Evolutionary conservation across 1,140 invertebrate species (phyloP), one percentile per base, ranked within the genome.

Genomic region (Cataglyphis hispanica): DNA sequence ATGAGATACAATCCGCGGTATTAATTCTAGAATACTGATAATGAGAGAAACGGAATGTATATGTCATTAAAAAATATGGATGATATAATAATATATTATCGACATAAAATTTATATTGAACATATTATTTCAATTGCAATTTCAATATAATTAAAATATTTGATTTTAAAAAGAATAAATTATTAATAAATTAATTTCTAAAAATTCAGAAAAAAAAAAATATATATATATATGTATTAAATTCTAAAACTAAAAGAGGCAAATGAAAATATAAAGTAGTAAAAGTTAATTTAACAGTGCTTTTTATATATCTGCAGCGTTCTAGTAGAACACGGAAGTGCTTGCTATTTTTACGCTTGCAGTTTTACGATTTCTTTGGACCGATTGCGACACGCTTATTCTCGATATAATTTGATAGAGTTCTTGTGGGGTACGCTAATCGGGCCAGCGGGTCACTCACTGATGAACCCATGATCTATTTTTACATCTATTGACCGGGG

Each of bases 371-470:
- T 4, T 53, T 78, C 61, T 34, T 69, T 10, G 19, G 46, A 27
- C 5, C 3, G 43, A 78, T 78, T n/a, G 16, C 63, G 31, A 50
- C 61, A 53, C 6, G 4, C 3, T 46, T 43, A 16, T 3, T 10
- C 31, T 69, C 46, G 16, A 56, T 50, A 50, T 80, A 80, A 80
- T 58, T 80, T 40, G 64, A 80, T 69, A 80, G 34, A 31, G 34
- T 40, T 40, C 31, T 40, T 27, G 11, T 2, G 11, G 19, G 2
- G 4, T 19, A 19, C 31, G 31, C 40, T 43, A 19, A 37, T 61
- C 37, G 25, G 43, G 10, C 5, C 13, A 66, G 8, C 43, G 6
- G 31, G 8, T 67, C 27, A 22, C n/a, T 10, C 3, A 78, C 53
- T 22, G 63, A 56, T 58, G 66, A 22, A 56, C 3, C 8, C 37